phyloP scores from a whole-genome alignment of 2,888 invertebrate genomes.

The Drosophila paracracens region DNA sequence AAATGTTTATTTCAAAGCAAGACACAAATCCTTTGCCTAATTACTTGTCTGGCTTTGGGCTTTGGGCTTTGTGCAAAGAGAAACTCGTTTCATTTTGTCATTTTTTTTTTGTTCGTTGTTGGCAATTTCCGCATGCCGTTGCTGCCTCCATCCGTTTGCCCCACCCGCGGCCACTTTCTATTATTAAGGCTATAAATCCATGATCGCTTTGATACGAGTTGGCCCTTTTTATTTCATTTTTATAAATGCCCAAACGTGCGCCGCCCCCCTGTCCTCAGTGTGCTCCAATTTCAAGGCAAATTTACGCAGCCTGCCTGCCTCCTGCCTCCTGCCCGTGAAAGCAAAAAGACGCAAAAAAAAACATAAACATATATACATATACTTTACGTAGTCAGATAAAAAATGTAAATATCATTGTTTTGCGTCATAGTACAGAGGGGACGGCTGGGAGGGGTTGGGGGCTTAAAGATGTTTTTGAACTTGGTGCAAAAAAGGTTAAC shows the following conservation, averaged over 20 bases:
- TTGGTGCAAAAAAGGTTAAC: slow-evolving; percentile 75
- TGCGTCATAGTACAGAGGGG: slow-evolving; percentile 62
- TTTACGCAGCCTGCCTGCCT: slow-evolving; percentile 49
- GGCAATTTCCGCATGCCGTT: slow-evolving; percentile 54
- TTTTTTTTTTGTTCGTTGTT: slow-evolving; percentile 29
- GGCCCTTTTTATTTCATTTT: slow-evolving; percentile 63
- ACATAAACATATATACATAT: slow-evolving; percentile 21
- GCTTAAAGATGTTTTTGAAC: slow-evolving; percentile 58
- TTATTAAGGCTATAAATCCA: slow-evolving; percentile 81
- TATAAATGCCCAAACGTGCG: slow-evolving; percentile 69
- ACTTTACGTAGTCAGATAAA: slow-evolving; percentile 62
- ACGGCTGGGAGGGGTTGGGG: slow-evolving; percentile 11
- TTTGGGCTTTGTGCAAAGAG: slow-evolving; percentile 36
- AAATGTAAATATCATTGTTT: slow-evolving; percentile 80
- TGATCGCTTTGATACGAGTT: slow-evolving; percentile 79
- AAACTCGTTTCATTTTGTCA: slow-evolving; percentile 40
- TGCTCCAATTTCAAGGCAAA: slow-evolving; percentile 73
- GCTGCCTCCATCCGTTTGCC: slow-evolving; percentile 12
- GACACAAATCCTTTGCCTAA: slow-evolving; percentile 76
- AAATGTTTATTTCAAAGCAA: slow-evolving; percentile 60
- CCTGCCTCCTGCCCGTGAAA: slow-evolving; percentile 34
- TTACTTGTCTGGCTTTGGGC: slow-evolving; percentile 75
- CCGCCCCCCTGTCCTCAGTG: slow-evolving; percentile 30
- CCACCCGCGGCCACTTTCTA: slow-evolving; percentile 47
- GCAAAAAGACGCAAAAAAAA: slow-evolving; percentile 26